phyloP scores from a whole-genome alignment of 2,888 invertebrate genomes.

The Temnothorax unifasciatus region DNA sequence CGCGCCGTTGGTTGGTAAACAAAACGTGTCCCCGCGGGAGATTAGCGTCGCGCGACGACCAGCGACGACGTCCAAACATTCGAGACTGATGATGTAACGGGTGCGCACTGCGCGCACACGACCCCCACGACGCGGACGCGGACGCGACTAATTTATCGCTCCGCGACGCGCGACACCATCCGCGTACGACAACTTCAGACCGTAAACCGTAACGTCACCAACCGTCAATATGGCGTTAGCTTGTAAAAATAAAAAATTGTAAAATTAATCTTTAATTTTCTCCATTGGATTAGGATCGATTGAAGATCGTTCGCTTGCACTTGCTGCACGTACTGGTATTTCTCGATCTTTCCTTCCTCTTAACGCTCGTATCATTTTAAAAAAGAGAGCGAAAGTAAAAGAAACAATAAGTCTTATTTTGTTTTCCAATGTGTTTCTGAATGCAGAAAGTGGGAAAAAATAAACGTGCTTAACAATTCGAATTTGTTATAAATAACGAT shows the following conservation, averaged over 20 bases:
- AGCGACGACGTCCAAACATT: background rate
- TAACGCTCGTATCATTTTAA: background rate
- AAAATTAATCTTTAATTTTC: background rate
- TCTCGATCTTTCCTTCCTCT: background rate
- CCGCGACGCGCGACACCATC: too few relatives aligned
- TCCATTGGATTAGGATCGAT: background rate
- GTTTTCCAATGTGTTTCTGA: background rate
- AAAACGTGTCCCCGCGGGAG: slow-evolving; percentile 47
- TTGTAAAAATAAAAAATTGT: background rate
- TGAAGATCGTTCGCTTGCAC: background rate
- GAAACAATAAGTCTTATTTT: background rate
- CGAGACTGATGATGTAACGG: slow-evolving; percentile 26
- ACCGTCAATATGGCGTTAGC: background rate
- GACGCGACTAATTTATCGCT: too few relatives aligned
- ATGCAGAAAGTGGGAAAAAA: background rate
- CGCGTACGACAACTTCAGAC: background rate
- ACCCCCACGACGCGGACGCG: background rate
- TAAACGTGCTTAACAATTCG: background rate
- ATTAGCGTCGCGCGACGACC: slow-evolving; percentile 31
- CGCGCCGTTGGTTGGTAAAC: slow-evolving; percentile 56
- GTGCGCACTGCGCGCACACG: background rate
- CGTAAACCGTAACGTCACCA: background rate
- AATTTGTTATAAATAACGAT: background rate
- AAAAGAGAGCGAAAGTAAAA: background rate
- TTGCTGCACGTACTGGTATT: background rate